Conservation (phyloP, 1,140 invertebrate species). For the Eumeta japonica region DNA sequence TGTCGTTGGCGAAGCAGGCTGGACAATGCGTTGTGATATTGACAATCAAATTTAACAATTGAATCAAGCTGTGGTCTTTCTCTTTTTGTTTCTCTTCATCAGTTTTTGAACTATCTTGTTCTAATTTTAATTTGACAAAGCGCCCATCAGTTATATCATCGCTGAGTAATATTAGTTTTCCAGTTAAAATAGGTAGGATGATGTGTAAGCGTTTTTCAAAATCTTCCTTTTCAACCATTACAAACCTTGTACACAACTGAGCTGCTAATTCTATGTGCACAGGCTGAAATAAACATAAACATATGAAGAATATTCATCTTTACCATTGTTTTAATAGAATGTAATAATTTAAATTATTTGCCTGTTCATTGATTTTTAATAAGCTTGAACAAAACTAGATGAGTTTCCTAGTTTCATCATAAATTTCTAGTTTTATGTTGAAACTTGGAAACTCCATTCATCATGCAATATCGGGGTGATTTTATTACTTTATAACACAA, state of each 20-base stretch:
- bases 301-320: constrained; percentile 5
- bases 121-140: constrained; percentile 41
- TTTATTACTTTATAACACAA: too few species aligned
- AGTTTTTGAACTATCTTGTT: constrained; percentile 27
- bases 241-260: constrained; percentile 68
- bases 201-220: constrained; percentile 64
- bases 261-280: constrained; percentile 62
- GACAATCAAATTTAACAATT: constrained; percentile 57
- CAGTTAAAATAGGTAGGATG: constrained; percentile 59
- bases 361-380: not conserved
- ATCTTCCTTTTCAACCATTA: constrained; percentile 65
- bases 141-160: constrained; percentile 47
- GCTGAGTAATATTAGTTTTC: constrained; percentile 36
- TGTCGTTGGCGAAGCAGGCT: constrained; percentile 38
- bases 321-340: not conserved
- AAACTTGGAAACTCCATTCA: too few species aligned
- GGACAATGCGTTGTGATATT: constrained; percentile 55
- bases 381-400: not conserved
- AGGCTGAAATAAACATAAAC: constrained; percentile 33
- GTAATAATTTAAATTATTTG: constrained; percentile 49
- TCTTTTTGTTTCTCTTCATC: constrained; percentile 52
- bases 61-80: constrained; percentile 59
- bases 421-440: too few species aligned
- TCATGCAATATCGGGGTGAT: too few species aligned
- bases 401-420: too few species aligned